Evolutionary conservation across 2,113 vertebrate genomes (phyloP).

Genomic region (Nipponia nippon): DNA sequence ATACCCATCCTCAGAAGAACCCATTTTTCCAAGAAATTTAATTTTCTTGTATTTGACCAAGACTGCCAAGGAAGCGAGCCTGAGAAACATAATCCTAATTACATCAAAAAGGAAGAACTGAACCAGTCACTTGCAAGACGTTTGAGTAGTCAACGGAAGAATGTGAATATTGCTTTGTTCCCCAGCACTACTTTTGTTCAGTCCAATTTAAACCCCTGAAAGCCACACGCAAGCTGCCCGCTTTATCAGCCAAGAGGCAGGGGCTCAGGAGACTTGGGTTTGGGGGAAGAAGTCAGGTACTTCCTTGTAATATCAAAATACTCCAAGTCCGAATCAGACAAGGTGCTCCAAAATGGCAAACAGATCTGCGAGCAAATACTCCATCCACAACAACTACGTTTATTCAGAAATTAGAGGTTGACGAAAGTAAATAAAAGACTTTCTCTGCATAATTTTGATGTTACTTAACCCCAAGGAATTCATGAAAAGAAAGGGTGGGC

Average conservation of each 20-base stretch:
- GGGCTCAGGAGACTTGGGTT: accelerated
- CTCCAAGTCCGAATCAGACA: accelerated
- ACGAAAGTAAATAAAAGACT: neutral
- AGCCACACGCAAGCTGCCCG: neutral
- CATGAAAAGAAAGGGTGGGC: neutral
- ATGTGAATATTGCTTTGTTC: neutral
- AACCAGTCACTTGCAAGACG: neutral
- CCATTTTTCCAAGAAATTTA: neutral
- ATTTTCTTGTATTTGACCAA: neutral
- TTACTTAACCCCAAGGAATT: neutral
- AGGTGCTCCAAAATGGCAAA: neutral
- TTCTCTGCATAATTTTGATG: neutral
- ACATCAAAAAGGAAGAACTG: neutral
- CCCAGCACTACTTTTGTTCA: neutral
- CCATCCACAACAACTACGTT: neutral
- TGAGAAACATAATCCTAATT: neutral
- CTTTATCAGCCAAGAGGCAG: neutral
- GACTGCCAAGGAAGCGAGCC: neutral
- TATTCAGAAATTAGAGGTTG: neutral
- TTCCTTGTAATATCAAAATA: neutral
- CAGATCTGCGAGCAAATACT: neutral
- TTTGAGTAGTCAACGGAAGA: neutral
- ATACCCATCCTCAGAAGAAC: neutral
- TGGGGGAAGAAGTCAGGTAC: neutral
- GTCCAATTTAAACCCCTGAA: neutral